A percentile compares a stretch with the other conserved stretches of the same genome.
Evolutionary conservation across 1,140 invertebrate genomes (phyloP).

Genomic region (Prorops nasuta): DNA sequence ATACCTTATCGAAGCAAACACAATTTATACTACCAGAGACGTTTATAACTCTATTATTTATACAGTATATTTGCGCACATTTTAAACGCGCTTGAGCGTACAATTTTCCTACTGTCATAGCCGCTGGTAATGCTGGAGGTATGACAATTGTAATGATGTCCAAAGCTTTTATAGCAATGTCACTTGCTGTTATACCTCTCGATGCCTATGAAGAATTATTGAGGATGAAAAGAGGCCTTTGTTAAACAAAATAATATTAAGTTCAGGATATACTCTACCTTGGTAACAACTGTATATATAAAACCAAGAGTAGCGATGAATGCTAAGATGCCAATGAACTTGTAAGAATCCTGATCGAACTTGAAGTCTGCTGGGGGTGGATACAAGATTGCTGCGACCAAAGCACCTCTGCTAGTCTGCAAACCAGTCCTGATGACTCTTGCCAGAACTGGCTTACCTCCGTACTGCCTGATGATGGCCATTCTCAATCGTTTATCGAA

Average conservation of each 20-base stretch:
- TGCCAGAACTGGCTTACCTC: conserved; percentile 64
- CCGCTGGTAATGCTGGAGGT: conserved; percentile 89
- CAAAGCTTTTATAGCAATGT: conserved; percentile 76
- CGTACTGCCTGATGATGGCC: conserved; percentile 49
- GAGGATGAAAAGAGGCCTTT: neutral
- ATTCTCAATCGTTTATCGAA: conserved; percentile 1
- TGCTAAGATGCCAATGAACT: conserved; percentile 82
- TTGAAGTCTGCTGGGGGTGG: conserved; percentile 94
- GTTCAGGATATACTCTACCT: conserved; percentile 60
- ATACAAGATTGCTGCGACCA: conserved; percentile 92
- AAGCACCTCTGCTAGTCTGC: conserved; percentile 83
- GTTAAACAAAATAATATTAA: neutral
- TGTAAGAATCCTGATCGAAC: conserved; percentile 90
- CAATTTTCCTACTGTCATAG: conserved; percentile 89
- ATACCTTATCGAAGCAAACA: conserved; percentile 98
- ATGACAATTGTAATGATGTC: conserved; percentile 92
- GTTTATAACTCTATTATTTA: conserved; percentile 91
- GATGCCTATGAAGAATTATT: conserved; percentile 45
- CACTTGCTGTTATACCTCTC: conserved; percentile 58
- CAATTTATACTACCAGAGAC: conserved; percentile 93
- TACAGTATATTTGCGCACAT: conserved; percentile 83
- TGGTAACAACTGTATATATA: conserved; percentile 79
- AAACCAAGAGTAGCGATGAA: conserved; percentile 76
- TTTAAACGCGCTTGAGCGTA: conserved; percentile 87
- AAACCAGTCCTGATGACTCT: conserved; percentile 80